A percentile compares a stretch with the other conserved stretches of the same genome.
phyloP scores from a whole-genome alignment of 1,140 invertebrate genomes.

The Parasteatoda tepidariorum region DNA sequence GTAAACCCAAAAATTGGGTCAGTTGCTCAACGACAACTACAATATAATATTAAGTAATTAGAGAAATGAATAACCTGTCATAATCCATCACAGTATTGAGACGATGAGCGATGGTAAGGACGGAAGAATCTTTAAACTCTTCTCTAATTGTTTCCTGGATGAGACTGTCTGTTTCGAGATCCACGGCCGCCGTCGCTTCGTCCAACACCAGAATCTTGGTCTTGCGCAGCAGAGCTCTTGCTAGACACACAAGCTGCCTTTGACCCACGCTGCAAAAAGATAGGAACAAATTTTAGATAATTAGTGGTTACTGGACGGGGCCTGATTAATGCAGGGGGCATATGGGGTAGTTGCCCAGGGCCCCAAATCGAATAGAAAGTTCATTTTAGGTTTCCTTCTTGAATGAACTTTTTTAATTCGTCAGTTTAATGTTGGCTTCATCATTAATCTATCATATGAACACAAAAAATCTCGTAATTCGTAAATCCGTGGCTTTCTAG shows the following conservation, averaged over 20 bases:
- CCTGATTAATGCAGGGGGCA: no score
- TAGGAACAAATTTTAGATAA: neutral
- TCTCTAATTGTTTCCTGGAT: constrained; percentile 69
- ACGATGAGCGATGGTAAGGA: constrained; percentile 70
- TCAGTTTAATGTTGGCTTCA: no score
- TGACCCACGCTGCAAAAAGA: constrained; percentile 68
- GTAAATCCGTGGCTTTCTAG: no score
- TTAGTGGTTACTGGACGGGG: no score
- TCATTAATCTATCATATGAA: no score
- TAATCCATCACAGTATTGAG: constrained; percentile 71
- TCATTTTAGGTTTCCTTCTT: no score
- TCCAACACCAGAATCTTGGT: constrained; percentile 69
- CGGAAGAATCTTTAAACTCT: constrained; percentile 67
- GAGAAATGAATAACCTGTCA: constrained; percentile 40
- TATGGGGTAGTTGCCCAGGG: no score
- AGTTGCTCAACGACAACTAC: no score
- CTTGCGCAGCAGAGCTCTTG: constrained; percentile 68
- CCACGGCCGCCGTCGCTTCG: constrained; percentile 70
- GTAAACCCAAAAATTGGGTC: no score
- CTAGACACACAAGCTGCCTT: constrained; percentile 70
- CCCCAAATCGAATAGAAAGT: no score
- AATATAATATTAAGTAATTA: neutral
- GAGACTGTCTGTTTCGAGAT: constrained; percentile 68
- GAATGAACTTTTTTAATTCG: no score
- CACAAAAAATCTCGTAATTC: no score